These are phyloP conservation scores for Mnemiopsis leidyi DNA, from an alignment of 37 sponge, comb jelly and placozoan species.

Conservation along the genomic window DNA sequence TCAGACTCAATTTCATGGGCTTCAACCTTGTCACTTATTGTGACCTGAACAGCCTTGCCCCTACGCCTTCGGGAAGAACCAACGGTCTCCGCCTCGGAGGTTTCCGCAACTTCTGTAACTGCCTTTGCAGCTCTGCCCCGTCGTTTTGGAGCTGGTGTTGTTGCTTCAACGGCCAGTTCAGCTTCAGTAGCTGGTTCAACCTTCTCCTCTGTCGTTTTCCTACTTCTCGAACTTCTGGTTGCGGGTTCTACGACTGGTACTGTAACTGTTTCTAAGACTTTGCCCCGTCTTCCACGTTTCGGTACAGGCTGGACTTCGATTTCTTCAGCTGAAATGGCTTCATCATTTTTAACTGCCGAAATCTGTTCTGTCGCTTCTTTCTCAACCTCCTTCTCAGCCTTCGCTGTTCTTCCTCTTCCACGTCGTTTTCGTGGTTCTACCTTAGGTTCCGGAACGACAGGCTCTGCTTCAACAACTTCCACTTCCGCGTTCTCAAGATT, in stretches of 20 bases:
- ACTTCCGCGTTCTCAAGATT: background rate
- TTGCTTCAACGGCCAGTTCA: background rate
- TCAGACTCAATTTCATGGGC: background rate
- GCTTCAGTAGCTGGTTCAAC: background rate
- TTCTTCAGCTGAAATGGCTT: background rate
- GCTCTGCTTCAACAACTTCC: background rate
- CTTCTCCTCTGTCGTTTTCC: background rate
- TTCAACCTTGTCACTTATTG: background rate
- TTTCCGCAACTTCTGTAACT: background rate
- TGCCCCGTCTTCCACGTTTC: conserved; percentile 2
- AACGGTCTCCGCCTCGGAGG: background rate
- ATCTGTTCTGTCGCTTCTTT: background rate
- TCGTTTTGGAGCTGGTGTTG: conserved; percentile 5
- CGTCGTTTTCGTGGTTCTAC: background rate
- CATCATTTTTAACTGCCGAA: background rate
- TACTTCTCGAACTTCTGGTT: background rate
- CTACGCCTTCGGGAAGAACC: background rate
- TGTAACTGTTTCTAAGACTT: background rate
- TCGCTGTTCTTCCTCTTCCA: background rate
- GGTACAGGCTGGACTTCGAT: background rate
- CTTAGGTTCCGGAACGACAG: background rate
- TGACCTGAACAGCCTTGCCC: background rate
- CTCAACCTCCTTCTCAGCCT: background rate
- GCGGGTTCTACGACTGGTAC: background rate
- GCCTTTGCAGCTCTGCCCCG: background rate